Evolutionary conservation across 2,113 vertebrate species (phyloP).

Genomic region (Sylvietta virens): DNA sequence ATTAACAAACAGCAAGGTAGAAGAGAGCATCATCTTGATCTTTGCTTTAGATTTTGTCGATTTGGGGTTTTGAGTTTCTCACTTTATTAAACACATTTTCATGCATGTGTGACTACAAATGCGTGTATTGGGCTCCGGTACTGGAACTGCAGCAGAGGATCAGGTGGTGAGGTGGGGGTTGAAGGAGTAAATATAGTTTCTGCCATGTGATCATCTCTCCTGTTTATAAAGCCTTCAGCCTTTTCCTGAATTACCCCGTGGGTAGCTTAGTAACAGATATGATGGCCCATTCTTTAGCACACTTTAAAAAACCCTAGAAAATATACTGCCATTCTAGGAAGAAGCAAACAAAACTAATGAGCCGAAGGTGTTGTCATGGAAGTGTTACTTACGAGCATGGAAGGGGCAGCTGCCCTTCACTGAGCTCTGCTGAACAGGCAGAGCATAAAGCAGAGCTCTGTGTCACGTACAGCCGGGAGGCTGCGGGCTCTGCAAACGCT

Average conservation of each 20-base stretch:
- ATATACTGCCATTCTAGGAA: background rate
- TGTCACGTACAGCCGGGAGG: background rate
- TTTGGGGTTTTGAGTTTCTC: background rate
- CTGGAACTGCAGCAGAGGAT: background rate
- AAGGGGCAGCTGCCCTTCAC: constrained; percentile 3
- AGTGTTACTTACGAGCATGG: background rate
- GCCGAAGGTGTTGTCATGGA: constrained; percentile 25
- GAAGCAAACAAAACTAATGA: constrained; percentile 8
- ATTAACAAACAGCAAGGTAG: background rate
- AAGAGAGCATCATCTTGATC: background rate
- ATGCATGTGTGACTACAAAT: background rate
- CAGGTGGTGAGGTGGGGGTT: background rate
- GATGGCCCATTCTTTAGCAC: background rate
- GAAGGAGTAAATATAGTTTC: constrained; percentile 36
- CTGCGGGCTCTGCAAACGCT: background rate
- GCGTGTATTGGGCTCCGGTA: background rate
- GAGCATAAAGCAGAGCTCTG: background rate
- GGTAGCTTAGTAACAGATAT: background rate
- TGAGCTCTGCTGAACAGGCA: background rate
- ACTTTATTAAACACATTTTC: background rate
- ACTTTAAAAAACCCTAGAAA: background rate
- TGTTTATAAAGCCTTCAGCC: constrained; percentile 20
- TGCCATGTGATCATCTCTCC: background rate
- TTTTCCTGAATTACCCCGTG: background rate
- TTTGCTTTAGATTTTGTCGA: background rate